Evolutionary conservation across 2,888 invertebrate genomes (phyloP), one percentile per base, ranked within the genome.

Genomic region (Oxystoma pomonae): DNA sequence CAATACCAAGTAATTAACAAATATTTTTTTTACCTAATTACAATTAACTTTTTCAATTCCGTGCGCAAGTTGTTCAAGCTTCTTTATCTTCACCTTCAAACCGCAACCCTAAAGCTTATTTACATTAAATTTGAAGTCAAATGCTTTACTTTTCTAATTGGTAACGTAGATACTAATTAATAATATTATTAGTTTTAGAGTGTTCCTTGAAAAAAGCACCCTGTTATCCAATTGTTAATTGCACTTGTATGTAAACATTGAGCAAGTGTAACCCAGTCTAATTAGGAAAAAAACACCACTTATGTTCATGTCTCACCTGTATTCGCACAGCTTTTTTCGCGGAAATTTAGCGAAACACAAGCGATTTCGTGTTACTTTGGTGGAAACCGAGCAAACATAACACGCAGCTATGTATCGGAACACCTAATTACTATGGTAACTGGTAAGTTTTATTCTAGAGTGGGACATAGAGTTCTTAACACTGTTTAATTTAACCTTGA

Each of bases 281-380:
- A 35, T 35, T 35, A 35, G 12, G 35, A 35, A 35, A 35, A 35
- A 35, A 35, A 35, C 35, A 3, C 5, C 12, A 35, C 12, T 35
- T 35, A 53, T 3, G 53, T 53, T 53, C 53, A 53, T 53, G 53
- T 53, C 53, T 53, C 53, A 53, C 53, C 53, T 53, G 53, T 53
- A 53, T 19, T 16, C 53, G n/a, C 53, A 19, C 53, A 16, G 53
- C 19, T 17, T 53, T 53, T 53, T 53, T 53, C 53, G 53, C 53
- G 17, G 53, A 53, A 53, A 17, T 53, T 53, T 16, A 53, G 19
- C 53, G 7, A 53, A 53, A 16, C 5, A 53, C 53, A 53, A 53
- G 53, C 53, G n/a, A 53, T 53, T 53, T 53, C 17, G 53, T 53
- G 53, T 35, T 35, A 12, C 35, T 35, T 35, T 12, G 35, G 35